Evolutionary conservation across 2,888 invertebrate species (phyloP), one percentile per base, ranked within the genome.

Genomic region (Dasypogon diadema): DNA sequence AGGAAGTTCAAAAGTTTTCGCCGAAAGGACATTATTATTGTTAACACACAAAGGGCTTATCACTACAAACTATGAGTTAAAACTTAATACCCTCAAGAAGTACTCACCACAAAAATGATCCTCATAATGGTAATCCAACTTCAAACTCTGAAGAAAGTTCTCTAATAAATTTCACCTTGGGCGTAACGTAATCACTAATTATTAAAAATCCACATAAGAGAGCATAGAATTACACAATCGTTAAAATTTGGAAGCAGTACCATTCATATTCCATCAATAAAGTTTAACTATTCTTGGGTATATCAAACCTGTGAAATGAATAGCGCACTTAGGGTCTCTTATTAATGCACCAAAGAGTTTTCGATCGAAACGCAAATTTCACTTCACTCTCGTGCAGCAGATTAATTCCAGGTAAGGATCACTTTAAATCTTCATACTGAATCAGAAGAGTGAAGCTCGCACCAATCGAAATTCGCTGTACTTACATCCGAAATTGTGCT

Each of bases 81-180:
- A n/a, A n/a, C n/a, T n/a, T n/a, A n/a, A n/a, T n/a, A n/a, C n/a
- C n/a, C n/a, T n/a, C n/a, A n/a, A n/a, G n/a, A n/a, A n/a, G n/a
- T n/a, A 54, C 72, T 72, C 34, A 72, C 72, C 72, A 72, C 10
- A 55, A 72, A 37, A 51, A 72, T 12, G 26, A 55, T 72, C 55
- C 72, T 72, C 72, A 72, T 72, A 37, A 55, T 55, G 24, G 72
- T 72, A 72, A 55, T 55, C 65, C 65, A 65, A 46, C 42, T 42
- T 6, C n/a, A 12, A 12, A 42, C 42, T 42, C n/a, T 8, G n/a
- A 0, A 42, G 2, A 42, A n/a, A n/a, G n/a, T n/a, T n/a, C n/a
- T n/a, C n/a, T n/a, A n/a, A n/a, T n/a, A n/a, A n/a, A n/a, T n/a
- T n/a, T n/a, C n/a, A n/a, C n/a, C n/a, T n/a, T n/a, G n/a, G n/a